Evolutionary conservation across 2,888 invertebrate species (phyloP).

Genomic region (Lithophane semibrunnea): DNA sequence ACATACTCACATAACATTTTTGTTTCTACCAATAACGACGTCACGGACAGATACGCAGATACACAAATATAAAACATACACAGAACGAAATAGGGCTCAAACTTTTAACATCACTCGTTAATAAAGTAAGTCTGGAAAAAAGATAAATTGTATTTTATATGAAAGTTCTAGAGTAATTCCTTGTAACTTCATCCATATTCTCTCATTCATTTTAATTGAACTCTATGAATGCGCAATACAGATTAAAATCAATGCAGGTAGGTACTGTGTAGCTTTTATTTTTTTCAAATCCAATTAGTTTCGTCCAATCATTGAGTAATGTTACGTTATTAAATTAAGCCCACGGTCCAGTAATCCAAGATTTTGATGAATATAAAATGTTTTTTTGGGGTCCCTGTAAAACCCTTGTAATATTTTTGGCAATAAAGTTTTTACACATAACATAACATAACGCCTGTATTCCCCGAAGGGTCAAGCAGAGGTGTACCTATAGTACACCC

Average conservation of each 20-base stretch:
- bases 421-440: too few relatives aligned
- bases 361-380: constrained; percentile 6
- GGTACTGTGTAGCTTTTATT: background rate
- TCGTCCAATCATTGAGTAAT: constrained; percentile 11
- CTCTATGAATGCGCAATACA: background rate
- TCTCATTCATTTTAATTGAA: constrained; percentile 1
- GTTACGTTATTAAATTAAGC: constrained; percentile 1
- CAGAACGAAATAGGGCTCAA: too few relatives aligned
- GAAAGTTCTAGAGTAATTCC: background rate
- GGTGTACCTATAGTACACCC: too few relatives aligned
- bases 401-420: too few relatives aligned
- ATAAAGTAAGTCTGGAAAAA: background rate
- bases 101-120: too few relatives aligned
- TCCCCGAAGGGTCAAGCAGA: too few relatives aligned
- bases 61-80: too few relatives aligned
- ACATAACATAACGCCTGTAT: too few relatives aligned
- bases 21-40: background rate
- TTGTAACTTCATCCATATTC: background rate
- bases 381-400: too few relatives aligned
- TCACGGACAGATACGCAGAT: background rate
- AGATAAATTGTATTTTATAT: background rate
- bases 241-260: constrained; percentile 11
- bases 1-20: too few relatives aligned
- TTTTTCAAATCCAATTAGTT: constrained; percentile 12
- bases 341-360: background rate